Conservation (phyloP, 2,797 vertebrate genomes). For the Myripristis jacobus region DNA sequence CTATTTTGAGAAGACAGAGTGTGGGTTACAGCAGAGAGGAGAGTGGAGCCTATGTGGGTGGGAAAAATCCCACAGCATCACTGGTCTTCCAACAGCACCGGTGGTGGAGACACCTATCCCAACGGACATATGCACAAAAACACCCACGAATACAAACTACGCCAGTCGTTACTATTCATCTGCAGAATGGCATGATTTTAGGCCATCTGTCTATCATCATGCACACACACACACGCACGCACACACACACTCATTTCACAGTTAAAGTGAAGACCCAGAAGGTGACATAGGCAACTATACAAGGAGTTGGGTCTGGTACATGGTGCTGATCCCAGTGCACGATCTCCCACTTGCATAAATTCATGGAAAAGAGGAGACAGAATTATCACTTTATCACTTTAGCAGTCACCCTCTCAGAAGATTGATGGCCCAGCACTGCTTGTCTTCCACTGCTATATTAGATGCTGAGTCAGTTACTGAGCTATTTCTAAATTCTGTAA, state of each 20-base stretch:
- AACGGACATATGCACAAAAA: conserved; percentile 40
- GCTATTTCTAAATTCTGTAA: conserved; percentile 47
- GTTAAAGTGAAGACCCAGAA: conserved; percentile 3
- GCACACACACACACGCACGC: conserved; percentile 8
- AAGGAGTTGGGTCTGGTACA: conserved; percentile 44
- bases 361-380: conserved; percentile 32
- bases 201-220: conserved; percentile 64
- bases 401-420: conserved; percentile 19
- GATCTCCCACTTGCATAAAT: conserved; percentile 3
- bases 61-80: conserved; percentile 68
- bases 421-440: conserved; percentile 30
- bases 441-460: conserved; percentile 38
- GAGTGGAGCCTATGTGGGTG: conserved; percentile 53
- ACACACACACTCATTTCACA: conserved; percentile 13
- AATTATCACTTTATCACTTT: conserved; percentile 41
- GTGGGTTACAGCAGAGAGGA: conserved; percentile 37
- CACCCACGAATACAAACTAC: conserved; percentile 62
- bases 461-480: conserved; percentile 46
- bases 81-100: conserved; percentile 50
- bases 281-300: conserved; percentile 35
- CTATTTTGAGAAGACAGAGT: conserved; percentile 36
- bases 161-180: conserved; percentile 69
- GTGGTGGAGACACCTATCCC: conserved; percentile 34
- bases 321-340: conserved; percentile 29
- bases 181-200: conserved; percentile 59